phyloP scores from a whole-genome alignment of 2,797 vertebrate species.

The Alosa sapidissima region DNA sequence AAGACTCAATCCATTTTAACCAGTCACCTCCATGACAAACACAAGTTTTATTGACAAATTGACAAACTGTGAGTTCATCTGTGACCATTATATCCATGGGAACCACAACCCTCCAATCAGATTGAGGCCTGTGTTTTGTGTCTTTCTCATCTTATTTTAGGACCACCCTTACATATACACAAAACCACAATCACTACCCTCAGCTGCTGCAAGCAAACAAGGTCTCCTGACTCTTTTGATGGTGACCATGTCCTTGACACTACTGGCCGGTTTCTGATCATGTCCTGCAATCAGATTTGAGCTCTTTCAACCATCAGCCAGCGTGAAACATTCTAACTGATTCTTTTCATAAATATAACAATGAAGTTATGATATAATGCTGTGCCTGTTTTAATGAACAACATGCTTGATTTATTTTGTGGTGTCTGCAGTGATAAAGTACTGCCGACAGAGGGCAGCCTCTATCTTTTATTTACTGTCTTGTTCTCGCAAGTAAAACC shows the following conservation, averaged over 20 bases:
- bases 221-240: constrained; percentile 18
- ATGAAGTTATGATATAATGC: not conserved
- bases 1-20: too few species aligned
- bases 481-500: not conserved
- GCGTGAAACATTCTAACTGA: not conserved
- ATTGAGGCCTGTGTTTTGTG: not conserved
- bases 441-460: not conserved
- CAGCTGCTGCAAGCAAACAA: not conserved
- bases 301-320: not conserved
- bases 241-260: constrained; percentile 3
- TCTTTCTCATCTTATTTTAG: constrained; percentile 40
- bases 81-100: not conserved
- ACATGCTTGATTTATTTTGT: not conserved
- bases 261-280: not conserved
- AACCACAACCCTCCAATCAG: not conserved
- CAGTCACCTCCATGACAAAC: not conserved
- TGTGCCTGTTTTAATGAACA: not conserved
- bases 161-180: constrained; percentile 68
- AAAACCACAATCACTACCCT: constrained; percentile 29
- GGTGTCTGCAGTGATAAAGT: not conserved
- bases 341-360: not conserved
- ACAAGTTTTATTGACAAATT: not conserved
- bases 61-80: not conserved
- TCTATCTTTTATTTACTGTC: not conserved
- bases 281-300: not conserved